These are phyloP conservation scores for Eciton burchellii DNA, from an alignment of 1,140 invertebrate species.

Conservation along the genomic window DNA sequence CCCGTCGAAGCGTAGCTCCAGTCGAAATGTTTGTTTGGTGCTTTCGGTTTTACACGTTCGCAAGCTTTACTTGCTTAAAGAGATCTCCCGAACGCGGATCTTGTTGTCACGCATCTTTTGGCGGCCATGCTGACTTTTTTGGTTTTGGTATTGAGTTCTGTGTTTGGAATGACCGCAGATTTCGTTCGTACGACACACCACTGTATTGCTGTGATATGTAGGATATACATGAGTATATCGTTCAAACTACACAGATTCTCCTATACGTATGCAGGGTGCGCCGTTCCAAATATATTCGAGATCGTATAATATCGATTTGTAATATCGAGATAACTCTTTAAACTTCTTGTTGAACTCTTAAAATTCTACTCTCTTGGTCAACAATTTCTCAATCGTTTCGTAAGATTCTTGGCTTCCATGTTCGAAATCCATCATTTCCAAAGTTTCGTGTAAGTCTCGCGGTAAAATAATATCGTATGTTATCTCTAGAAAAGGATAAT, in stretches of 20 bases:
- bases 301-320: too few relatives aligned
- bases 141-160: constrained; percentile 74
- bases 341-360: not conserved
- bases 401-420: not conserved
- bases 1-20: constrained; percentile 76
- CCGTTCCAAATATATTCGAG: not conserved
- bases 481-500: not conserved
- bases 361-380: not conserved
- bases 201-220: constrained; percentile 73
- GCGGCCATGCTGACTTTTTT: constrained; percentile 74
- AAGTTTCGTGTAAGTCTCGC: not conserved
- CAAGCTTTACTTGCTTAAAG: constrained; percentile 81
- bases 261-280: constrained; percentile 38
- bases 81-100: constrained; percentile 67
- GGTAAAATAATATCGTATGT: not conserved
- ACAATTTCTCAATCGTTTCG: constrained; percentile 15
- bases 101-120: constrained; percentile 75
- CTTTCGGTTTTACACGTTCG: constrained; percentile 80
- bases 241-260: constrained; percentile 41
- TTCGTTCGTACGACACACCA: constrained; percentile 79
- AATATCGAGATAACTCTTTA: not conserved
- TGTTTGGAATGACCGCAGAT: constrained; percentile 81
- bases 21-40: constrained; percentile 79
- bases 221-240: constrained; percentile 62
- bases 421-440: not conserved